phyloP scores from a whole-genome alignment of 1,140 invertebrate species.

The Steinernema feltiae region DNA sequence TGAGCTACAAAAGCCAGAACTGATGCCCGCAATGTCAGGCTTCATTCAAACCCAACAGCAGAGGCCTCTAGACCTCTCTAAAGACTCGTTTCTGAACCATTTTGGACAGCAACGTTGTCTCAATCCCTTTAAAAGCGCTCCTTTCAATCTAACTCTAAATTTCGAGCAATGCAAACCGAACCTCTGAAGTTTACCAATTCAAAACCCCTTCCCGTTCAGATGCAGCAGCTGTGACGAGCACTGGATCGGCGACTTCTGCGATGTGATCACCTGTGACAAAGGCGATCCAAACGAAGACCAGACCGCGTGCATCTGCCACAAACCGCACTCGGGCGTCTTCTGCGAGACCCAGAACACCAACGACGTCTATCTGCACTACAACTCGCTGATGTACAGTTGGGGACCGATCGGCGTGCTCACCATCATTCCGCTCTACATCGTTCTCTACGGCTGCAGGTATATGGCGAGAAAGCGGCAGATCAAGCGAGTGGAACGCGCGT shows the following conservation, averaged over 20 bases:
- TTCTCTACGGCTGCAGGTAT: conserved; percentile 29
- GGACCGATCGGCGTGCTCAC: conserved; percentile 31
- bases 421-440: conserved; percentile 26
- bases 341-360: conserved; percentile 26
- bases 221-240: neutral
- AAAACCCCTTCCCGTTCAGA: neutral
- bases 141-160: too few relatives aligned
- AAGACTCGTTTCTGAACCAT: too few relatives aligned
- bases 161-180: too few relatives aligned
- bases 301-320: conserved; percentile 18
- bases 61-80: too few relatives aligned
- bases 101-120: too few relatives aligned
- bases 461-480: conserved; percentile 17
- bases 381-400: conserved; percentile 20
- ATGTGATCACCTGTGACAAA: neutral
- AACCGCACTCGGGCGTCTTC: conserved; percentile 26
- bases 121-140: too few relatives aligned
- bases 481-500: neutral
- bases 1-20: too few relatives aligned
- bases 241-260: conserved; percentile 6
- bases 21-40: too few relatives aligned
- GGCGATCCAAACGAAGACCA: neutral
- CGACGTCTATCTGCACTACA: conserved; percentile 36
- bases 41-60: too few relatives aligned
- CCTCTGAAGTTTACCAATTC: neutral